Evolutionary conservation across 1,140 invertebrate genomes (phyloP), one percentile per base, ranked within the genome.

Genomic region (Diachasma alloeum): DNA sequence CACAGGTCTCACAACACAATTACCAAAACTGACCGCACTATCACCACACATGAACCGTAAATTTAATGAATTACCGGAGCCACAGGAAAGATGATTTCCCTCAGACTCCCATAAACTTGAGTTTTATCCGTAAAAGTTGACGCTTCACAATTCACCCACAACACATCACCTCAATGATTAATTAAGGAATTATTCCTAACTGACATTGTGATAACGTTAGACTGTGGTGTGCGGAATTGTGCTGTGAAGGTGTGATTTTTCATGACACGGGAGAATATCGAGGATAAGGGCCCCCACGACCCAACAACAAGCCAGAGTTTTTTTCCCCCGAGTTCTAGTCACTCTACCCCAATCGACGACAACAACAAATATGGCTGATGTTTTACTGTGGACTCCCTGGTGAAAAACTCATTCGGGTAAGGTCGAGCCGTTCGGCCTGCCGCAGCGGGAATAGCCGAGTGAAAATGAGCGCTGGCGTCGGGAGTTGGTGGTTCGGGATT

Each of bases 351-450:
- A 63, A 19, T 63, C 59, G 59, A 63, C 59, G 59, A 63, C 59
- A 63, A 63, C 59, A 63, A 63, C 59, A 63, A 63, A 63, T 63
- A 63, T 63, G 59, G 59, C 59, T 63, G 59, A 63, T 63, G 59
- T 63, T 63, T 63, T 26, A 63, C 59, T 17, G 48, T 63, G 59
- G 59, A 63, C 59, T 63, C 59, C 59, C 59, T 63, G 24, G 59
- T 63, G 59, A 26, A 26, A 63, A 63, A 63, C 24, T 10, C 48
- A 53, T 53, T 53, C 48, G 48, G 13, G 48, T 17, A 53, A 19
- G 11, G 3, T 26, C 59, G 59, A 59, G 8, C 15, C 9, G 19
- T 31, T 63, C 59, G 15, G 2, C 4, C 19, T 10, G 22, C 1
- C 4, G 4, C 11, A 24, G 4, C 22, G 59, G 5, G 8, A 26